Evolutionary conservation across 1,140 invertebrate genomes (phyloP).

Genomic region (Drosophila saltans): DNA sequence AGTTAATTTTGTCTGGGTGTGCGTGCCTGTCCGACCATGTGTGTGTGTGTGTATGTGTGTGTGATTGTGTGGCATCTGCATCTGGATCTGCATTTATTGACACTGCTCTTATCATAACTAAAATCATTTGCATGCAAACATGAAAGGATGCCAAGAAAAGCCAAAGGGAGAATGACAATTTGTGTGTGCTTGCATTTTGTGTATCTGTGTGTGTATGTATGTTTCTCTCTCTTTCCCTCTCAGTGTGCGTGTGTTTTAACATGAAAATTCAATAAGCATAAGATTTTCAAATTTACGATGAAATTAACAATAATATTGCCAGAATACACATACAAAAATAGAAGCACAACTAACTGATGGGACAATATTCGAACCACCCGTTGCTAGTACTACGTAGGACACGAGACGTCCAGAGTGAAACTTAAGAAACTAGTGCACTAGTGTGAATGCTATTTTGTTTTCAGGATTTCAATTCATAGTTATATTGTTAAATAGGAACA

Average conservation of each 20-base stretch:
- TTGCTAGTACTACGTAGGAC: not conserved
- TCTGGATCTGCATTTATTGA: conserved; percentile 65
- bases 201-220: not conserved
- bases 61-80: conserved; percentile 23
- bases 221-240: not conserved
- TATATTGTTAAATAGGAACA: too few species aligned
- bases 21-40: not conserved
- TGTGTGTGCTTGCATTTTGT: not conserved
- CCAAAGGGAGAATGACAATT: conserved; percentile 36
- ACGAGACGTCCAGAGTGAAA: too few species aligned
- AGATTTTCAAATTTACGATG: conserved; percentile 80
- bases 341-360: conserved; percentile 38
- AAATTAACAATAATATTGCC: conserved; percentile 81
- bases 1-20: conserved; percentile 51
- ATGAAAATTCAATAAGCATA: conserved; percentile 82
- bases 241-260: conserved; percentile 29
- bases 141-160: conserved; percentile 3
- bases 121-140: conserved; percentile 56
- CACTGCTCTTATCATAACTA: conserved; percentile 69
- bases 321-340: conserved; percentile 39
- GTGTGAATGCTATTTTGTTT: too few species aligned
- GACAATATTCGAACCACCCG: conserved; percentile 40
- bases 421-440: too few species aligned
- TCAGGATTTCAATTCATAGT: too few species aligned
- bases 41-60: not conserved